A percentile compares a stretch with the other conserved stretches of the same genome.
These are phyloP conservation scores for Protaetia brevitarsis DNA, from an alignment of 1,140 invertebrate species.

Conservation along the genomic window DNA sequence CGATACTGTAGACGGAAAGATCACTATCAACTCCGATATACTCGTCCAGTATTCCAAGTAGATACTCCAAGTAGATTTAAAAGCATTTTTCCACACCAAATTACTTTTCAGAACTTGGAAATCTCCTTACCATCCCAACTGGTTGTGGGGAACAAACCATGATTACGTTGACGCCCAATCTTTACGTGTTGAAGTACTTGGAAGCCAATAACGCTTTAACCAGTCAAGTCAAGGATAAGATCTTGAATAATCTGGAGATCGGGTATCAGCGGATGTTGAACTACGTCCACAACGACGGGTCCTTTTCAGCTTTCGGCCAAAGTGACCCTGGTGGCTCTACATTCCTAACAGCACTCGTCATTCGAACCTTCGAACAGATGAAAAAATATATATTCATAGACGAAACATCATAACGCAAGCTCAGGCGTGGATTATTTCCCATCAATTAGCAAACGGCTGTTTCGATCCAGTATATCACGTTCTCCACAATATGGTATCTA, in stretches of 20 bases:
- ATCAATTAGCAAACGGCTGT: conserved; percentile 71
- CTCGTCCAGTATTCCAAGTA: conserved; percentile 52
- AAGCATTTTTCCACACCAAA: not conserved
- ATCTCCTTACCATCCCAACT: conserved; percentile 56
- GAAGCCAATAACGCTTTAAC: conserved; percentile 51
- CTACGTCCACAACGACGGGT: conserved; percentile 68
- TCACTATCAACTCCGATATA: conserved; percentile 57
- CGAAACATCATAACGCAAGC: conserved; percentile 59
- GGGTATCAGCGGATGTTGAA: conserved; percentile 72
- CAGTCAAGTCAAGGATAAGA: conserved; percentile 53
- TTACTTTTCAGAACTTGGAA: conserved; percentile 50
- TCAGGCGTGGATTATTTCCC: conserved; percentile 65
- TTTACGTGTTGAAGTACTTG: conserved; percentile 68
- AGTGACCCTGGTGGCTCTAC: conserved; percentile 58
- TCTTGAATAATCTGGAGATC: conserved; percentile 63
- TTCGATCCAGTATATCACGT: conserved; percentile 67
- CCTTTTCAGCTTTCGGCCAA: conserved; percentile 77
- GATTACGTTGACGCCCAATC: conserved; percentile 71
- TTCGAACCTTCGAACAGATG: conserved; percentile 72
- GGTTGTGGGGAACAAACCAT: conserved; percentile 81
- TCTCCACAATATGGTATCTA: conserved; percentile 56
- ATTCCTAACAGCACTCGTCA: conserved; percentile 78
- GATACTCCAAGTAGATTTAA: not conserved
- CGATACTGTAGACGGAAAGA: conserved; percentile 52
- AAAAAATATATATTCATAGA: conserved; percentile 66